These are phyloP conservation scores for Sesia apiformis DNA, from an alignment of 2,888 invertebrate species.

Conservation along the genomic window DNA sequence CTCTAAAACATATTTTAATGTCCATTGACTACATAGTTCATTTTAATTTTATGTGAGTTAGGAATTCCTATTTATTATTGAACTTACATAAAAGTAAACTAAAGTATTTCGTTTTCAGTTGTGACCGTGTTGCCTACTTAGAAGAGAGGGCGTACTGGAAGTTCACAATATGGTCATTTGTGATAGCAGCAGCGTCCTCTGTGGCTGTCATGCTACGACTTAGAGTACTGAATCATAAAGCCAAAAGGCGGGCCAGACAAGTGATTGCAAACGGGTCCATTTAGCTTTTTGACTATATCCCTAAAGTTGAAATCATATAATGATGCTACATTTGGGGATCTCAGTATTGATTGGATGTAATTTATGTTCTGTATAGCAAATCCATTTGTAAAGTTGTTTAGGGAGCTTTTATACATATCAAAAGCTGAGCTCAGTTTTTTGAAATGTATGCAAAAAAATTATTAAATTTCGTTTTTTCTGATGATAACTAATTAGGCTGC, in stretches of 20 bases:
- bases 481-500: too few relatives aligned
- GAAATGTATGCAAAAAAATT: too few relatives aligned
- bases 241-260: slow-evolving; percentile 80
- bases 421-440: too few relatives aligned
- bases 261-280: slow-evolving; percentile 79
- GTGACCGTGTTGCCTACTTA: slow-evolving; percentile 88
- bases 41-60: slow-evolving; percentile 7
- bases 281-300: slow-evolving; percentile 13
- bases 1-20: not conserved
- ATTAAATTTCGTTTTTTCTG: too few relatives aligned
- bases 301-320: too few relatives aligned
- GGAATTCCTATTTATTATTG: not conserved
- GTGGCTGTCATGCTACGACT: slow-evolving; percentile 78
- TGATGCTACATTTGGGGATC: too few relatives aligned
- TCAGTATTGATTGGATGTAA: too few relatives aligned
- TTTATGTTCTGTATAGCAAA: too few relatives aligned
- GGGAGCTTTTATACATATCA: too few relatives aligned
- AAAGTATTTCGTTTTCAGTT: slow-evolving; percentile 71
- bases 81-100: too few relatives aligned
- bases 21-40: too few relatives aligned
- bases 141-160: slow-evolving; percentile 90
- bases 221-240: slow-evolving; percentile 78
- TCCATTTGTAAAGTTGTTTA: too few relatives aligned
- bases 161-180: slow-evolving; percentile 82
- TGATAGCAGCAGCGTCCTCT: slow-evolving; percentile 78